These are phyloP conservation scores for Anthophora plumipes DNA, from an alignment of 2,888 invertebrate species.

Conservation along the genomic window DNA sequence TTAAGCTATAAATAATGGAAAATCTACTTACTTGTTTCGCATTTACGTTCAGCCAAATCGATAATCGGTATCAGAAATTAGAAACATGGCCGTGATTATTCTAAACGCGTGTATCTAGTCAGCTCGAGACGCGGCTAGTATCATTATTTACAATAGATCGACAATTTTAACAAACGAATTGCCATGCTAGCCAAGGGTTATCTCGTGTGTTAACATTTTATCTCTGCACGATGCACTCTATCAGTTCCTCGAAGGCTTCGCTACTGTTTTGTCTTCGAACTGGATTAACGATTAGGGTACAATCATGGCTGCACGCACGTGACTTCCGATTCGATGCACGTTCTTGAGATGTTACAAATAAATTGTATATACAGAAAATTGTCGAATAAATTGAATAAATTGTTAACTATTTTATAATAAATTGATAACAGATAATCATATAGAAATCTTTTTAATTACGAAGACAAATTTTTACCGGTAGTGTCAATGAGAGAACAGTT, in stretches of 20 bases:
- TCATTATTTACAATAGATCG: slow-evolving; percentile 51
- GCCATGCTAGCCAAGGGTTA: slow-evolving; percentile 59
- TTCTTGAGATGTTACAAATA: not conserved
- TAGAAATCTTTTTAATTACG: too few relatives aligned
- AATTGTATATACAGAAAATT: too few relatives aligned
- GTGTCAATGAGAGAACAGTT: too few relatives aligned
- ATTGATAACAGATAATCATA: too few relatives aligned
- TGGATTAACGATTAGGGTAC: slow-evolving; percentile 59
- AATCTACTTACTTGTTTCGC: too few relatives aligned
- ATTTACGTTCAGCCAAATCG: too few relatives aligned
- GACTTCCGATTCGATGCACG: slow-evolving; percentile 28
- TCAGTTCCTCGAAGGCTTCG: slow-evolving; percentile 64
- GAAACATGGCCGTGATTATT: too few relatives aligned
- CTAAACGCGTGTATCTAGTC: not conserved
- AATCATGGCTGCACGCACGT: slow-evolving; percentile 46
- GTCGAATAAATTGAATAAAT: too few relatives aligned
- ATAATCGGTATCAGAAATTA: too few relatives aligned
- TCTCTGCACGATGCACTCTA: slow-evolving; percentile 49
- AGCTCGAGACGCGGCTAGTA: not conserved
- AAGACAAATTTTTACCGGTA: too few relatives aligned
- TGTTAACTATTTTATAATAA: too few relatives aligned
- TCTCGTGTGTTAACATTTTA: slow-evolving; percentile 55
- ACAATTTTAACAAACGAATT: slow-evolving; percentile 48
- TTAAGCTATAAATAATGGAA: too few relatives aligned
- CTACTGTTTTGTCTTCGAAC: slow-evolving; percentile 67